Evolutionary conservation across 2,797 vertebrate species (phyloP).

Genomic region (Dendrocincla tyrannina): DNA sequence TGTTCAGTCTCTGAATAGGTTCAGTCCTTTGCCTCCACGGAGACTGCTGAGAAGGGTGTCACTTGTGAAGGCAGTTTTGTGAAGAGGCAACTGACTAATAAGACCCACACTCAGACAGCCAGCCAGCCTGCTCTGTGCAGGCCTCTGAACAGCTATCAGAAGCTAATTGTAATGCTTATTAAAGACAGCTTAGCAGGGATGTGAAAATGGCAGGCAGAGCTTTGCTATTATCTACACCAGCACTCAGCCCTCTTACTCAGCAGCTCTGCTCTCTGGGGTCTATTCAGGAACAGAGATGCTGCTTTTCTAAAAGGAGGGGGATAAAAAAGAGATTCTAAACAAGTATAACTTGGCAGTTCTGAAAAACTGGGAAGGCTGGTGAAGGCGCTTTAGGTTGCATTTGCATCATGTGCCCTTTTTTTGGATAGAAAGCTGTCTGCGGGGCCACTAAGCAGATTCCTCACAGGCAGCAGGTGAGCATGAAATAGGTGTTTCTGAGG

Average conservation of each 20-base stretch:
- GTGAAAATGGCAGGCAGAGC: slow-evolving; percentile 58
- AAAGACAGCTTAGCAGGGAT: slow-evolving; percentile 55
- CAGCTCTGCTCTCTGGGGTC: slow-evolving; percentile 3
- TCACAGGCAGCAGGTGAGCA: neutral
- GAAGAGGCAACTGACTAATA: slow-evolving; percentile 43
- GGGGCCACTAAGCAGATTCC: neutral
- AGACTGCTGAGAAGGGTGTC: slow-evolving; percentile 22
- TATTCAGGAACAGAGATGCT: slow-evolving; percentile 33
- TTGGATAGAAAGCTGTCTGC: neutral
- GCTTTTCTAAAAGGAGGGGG: neutral
- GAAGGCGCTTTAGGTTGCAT: neutral
- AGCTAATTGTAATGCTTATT: slow-evolving; percentile 68
- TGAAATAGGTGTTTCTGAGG: neutral
- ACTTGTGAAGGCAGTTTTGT: slow-evolving; percentile 50
- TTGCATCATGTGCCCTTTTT: neutral
- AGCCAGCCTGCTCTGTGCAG: neutral
- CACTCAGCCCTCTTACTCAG: slow-evolving; percentile 34
- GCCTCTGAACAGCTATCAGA: slow-evolving; percentile 39
- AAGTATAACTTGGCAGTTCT: neutral
- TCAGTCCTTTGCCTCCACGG: neutral
- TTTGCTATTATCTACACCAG: slow-evolving; percentile 46
- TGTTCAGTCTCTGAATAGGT: slow-evolving; percentile 36
- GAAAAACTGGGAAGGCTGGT: neutral
- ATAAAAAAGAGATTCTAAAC: neutral
- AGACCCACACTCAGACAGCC: slow-evolving; percentile 21